A percentile compares a stretch with the other conserved stretches of the same genome.
phyloP scores from a whole-genome alignment of 2,113 vertebrate genomes.

The Peromyscus polionotus region DNA sequence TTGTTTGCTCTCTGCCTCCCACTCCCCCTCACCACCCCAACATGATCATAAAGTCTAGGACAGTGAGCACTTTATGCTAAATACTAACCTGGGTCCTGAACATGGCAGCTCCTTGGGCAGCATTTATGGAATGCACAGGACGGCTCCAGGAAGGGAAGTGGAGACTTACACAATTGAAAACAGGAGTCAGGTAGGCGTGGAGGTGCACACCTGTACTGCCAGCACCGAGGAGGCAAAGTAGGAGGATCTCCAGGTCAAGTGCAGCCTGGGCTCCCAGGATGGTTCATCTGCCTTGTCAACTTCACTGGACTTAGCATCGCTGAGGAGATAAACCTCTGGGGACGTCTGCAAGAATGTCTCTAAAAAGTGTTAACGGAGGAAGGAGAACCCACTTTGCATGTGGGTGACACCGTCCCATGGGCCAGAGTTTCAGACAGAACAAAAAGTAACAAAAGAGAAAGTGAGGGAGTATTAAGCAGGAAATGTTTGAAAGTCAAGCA shows the following conservation, averaged over 20 bases:
- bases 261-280: not conserved
- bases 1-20: not conserved
- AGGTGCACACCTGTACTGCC: not conserved
- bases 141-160: not conserved
- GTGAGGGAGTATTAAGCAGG: not conserved
- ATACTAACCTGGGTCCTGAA: not conserved
- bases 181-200: not conserved
- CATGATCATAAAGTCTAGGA: not conserved
- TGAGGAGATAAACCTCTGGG: not conserved
- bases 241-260: not conserved
- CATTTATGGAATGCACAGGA: not conserved
- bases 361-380: not conserved
- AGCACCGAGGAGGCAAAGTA: too few relatives aligned
- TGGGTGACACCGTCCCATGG: not conserved
- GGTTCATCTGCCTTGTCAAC: not conserved
- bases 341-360: not conserved
- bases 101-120: not conserved
- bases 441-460: not conserved
- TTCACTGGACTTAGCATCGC: not conserved
- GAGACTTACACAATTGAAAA: not conserved
- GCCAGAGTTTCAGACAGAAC: not conserved
- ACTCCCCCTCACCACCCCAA: not conserved
- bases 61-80: not conserved
- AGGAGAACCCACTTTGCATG: not conserved
- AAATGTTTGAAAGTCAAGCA: not conserved